Conservation (phyloP, 30 jellyfish, hydroid and myxozoan species). For the Haliclystus octoradiatus region DNA sequence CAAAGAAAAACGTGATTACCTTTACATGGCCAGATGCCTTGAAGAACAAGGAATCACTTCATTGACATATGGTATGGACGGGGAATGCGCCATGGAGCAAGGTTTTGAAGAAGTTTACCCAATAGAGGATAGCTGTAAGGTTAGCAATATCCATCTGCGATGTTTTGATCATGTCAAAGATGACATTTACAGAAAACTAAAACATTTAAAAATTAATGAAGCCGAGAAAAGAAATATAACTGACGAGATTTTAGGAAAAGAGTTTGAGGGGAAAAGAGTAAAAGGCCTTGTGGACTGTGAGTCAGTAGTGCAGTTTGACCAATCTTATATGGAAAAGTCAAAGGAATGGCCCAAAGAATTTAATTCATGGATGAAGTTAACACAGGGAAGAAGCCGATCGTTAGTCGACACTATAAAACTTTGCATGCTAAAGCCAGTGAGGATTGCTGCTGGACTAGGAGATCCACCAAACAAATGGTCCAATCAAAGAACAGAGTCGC, state of each 20-base stretch:
- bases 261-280: neutral
- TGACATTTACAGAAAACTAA: slow-evolving; percentile 11
- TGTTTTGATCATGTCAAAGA: no score
- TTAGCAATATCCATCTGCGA: no score
- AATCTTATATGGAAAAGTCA: neutral
- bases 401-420: slow-evolving; percentile 6
- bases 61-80: slow-evolving; percentile 16
- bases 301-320: slow-evolving; percentile 6
- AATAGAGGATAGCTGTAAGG: no score
- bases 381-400: slow-evolving; percentile 7
- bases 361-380: slow-evolving; percentile 16
- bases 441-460: slow-evolving; percentile 30
- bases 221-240: neutral
- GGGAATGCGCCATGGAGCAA: slow-evolving; percentile 29
- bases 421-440: slow-evolving; percentile 18
- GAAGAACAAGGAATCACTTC: slow-evolving; percentile 9
- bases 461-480: slow-evolving; percentile 13
- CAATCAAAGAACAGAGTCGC: slow-evolving; percentile 6
- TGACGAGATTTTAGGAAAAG: slow-evolving; percentile 10
- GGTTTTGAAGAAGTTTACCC: no score
- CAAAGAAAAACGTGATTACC: slow-evolving; percentile 13
- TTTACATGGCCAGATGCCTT: no score
- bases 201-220: slow-evolving; percentile 8
- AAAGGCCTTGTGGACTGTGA: slow-evolving; percentile 15
- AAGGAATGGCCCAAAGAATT: neutral